Evolutionary conservation across 2,888 invertebrate species (phyloP), one percentile per base, ranked within the genome.

Genomic region (Unio pictorum): DNA sequence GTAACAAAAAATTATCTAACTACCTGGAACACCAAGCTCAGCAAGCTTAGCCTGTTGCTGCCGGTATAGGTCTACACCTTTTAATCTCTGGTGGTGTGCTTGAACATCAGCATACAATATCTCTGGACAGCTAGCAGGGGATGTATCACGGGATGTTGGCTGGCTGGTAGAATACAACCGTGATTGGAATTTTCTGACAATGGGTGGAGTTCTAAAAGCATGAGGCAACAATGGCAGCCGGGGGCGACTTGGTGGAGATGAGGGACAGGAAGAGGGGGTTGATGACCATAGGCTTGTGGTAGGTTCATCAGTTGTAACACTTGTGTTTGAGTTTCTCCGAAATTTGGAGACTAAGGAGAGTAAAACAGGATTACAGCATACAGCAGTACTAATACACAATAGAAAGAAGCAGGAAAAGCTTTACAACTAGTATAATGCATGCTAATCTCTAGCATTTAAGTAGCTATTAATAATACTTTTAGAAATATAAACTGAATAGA

Each of bases 31-130:
- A 55, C 84, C 83, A 45, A 84, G 73, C 64, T 79, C 72, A 56
- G 77, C 73, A 54, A 86, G 76, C 71, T 82, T 81, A 66, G 81
- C 76, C 77, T 83, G 81, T 80, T 85, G 85, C 67, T 80, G 78
- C 64, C 79, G 73, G 75, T 84, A 86, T 59, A 86, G 78, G 61
- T 80, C 76, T 74, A 87, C 72, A 73, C 86, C 86, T 66, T 78
- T 77, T 15, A 86, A 85, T 63, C 77, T 81, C 26, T 72, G 74
- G 8, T 62, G 59, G 15, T 57, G 64, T 18, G 58, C 56, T 20
- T 59, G 23, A 56, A 55, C 61, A 59, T 34, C 20, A 55, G 45
- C 63, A 57, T 54, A n/a, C 4, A 54, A 28, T 70, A 66, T 30
- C n/a, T 56, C 65, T 61, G 26, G 74, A 67, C 17, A 67, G 61